These are phyloP conservation scores for Melospiza georgiana DNA, from an alignment of 2,113 vertebrate species.

Conservation along the genomic window DNA sequence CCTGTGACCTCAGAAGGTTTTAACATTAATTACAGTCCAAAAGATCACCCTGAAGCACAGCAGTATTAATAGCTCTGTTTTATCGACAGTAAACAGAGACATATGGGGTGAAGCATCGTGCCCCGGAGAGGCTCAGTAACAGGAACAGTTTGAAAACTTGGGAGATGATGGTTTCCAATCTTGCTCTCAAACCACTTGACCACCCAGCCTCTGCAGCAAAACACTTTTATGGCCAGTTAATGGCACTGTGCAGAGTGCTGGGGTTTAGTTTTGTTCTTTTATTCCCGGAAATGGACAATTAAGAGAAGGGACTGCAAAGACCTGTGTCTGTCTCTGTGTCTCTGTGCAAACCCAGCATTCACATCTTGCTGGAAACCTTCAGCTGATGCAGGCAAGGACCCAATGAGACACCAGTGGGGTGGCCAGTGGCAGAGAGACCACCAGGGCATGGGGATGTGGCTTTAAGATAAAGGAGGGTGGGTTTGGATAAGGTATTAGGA, in stretches of 20 bases:
- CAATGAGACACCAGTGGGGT: fast-evolving
- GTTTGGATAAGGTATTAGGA: background rate
- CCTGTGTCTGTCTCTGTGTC: background rate
- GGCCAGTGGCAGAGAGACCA: background rate
- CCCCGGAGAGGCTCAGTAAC: background rate
- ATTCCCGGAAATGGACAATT: background rate
- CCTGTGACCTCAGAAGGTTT: background rate
- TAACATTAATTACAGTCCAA: background rate
- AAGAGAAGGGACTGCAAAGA: background rate
- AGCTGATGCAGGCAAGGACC: background rate
- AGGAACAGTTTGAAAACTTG: background rate
- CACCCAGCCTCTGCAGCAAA: background rate
- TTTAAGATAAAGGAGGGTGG: background rate
- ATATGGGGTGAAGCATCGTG: background rate
- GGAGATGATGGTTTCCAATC: slow-evolving; percentile 6
- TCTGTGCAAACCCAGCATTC: background rate
- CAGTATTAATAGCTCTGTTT: slow-evolving; percentile 32
- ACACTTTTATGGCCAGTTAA: background rate
- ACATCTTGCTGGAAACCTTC: background rate
- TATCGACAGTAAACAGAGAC: slow-evolving; percentile 4
- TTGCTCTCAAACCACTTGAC: slow-evolving; percentile 12
- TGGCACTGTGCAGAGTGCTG: background rate
- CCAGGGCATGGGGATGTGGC: fast-evolving
- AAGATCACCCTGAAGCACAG: slow-evolving; percentile 33
- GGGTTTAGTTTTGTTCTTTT: background rate